Evolutionary conservation across 1,140 invertebrate genomes (phyloP).

Genomic region (Aphaenogaster ashmeadi): DNA sequence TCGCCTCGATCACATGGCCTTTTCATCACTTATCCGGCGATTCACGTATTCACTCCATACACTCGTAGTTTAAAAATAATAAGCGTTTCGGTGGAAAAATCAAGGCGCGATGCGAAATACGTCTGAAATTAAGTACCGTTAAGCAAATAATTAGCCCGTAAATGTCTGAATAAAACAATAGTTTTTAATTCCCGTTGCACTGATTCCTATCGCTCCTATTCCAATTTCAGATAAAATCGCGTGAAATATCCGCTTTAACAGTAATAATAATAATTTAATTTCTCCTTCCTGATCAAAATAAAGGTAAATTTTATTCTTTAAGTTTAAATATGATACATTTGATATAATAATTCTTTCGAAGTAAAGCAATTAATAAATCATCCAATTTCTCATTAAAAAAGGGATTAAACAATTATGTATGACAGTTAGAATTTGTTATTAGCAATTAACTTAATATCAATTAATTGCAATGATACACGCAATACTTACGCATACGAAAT

Average conservation of each 20-base stretch:
- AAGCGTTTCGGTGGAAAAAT: neutral
- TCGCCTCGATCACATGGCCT: no score
- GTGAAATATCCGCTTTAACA: neutral
- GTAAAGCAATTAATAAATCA: neutral
- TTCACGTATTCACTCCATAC: neutral
- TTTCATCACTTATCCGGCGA: no score
- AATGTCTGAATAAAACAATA: neutral
- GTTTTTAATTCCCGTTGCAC: no score
- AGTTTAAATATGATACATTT: neutral
- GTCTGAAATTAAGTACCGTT: neutral
- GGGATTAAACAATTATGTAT: neutral
- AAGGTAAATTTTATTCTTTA: neutral
- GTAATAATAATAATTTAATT: neutral
- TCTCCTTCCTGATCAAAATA: neutral
- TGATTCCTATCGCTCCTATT: neutral
- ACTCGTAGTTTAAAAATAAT: neutral
- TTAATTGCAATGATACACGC: neutral
- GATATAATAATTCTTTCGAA: neutral
- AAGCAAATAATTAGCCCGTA: neutral
- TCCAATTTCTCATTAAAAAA: neutral
- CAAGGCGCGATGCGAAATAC: neutral
- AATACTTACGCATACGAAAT: neutral
- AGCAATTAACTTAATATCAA: constrained; percentile 3
- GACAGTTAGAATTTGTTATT: neutral
- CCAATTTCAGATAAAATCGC: neutral